Evolutionary conservation across 2,113 vertebrate genomes (phyloP), one percentile per base, ranked within the genome.

Genomic region (Leucopsar rothschildi): DNA sequence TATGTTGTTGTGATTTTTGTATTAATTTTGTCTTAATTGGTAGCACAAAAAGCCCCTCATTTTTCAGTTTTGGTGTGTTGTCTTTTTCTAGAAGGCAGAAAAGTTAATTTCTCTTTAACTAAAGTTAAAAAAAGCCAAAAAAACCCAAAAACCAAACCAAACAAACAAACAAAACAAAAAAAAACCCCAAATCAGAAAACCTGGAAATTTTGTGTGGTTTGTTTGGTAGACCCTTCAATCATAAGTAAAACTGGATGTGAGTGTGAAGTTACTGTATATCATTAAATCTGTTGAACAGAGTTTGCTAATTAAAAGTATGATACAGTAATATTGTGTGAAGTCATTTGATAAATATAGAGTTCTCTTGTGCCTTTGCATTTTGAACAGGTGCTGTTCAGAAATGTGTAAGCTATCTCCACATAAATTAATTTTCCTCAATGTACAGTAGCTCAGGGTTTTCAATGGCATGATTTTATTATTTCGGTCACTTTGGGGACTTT

Each of bases 301-400:
- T 57, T 82, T 82, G 42, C 66, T 87, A 81, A 85, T 90, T 86
- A 90, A 83, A 75, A 72, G 83, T 63, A 40, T 23, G 72, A 75
- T 90, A 68, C 63, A 84, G 59, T 86, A 84, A 87, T 93, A 64
- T 40, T 85, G 15, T 37, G 61, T 88, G 31, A 82, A 93, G 59
- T 64, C 50, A 80, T 75, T 76, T 96, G 73, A 65, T 87, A 94
- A 94, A 95, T 90, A 82, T 11, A 63, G 81, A 33, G 21, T 70
- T 42, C 25, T 92, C 28, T 4, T 22, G 40, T 71, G 91, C 47
- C 82, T 88, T 80, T 94, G 78, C 73, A 81, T 96, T 95, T 92
- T 78, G 86, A 94, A 57, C 40, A 91, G 70, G 59, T 86, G 65
- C 28, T 66, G n/a, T 60, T 87, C 25, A 75, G 71, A 90, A 82